Conservation (phyloP, 30 jellyfish, hydroid and myxozoan genomes). For the Cassiopea andromeda region DNA sequence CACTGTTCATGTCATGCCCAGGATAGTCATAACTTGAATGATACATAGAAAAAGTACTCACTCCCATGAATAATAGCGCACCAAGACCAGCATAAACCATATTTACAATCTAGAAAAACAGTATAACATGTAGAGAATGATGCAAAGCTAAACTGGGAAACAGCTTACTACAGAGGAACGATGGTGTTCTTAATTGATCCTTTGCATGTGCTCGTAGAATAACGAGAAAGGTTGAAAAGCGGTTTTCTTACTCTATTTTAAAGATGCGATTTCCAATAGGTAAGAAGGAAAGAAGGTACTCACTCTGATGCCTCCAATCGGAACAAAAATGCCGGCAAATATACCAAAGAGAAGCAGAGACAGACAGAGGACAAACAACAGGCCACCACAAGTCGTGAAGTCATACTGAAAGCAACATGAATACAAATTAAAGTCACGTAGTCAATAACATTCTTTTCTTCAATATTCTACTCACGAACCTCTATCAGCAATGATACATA, state of each 20-base stretch:
- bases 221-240: no score
- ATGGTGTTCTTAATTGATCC: no score
- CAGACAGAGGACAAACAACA: constrained; percentile 65
- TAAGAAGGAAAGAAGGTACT: not conserved
- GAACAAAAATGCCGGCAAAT: constrained; percentile 85
- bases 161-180: no score
- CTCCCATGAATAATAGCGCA: constrained; percentile 91
- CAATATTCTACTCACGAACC: no score
- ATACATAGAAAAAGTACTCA: constrained; percentile 29
- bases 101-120: constrained; percentile 58
- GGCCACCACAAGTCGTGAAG: constrained; percentile 88
- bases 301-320: constrained; percentile 78
- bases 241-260: no score
- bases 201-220: no score
- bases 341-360: constrained; percentile 76
- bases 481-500: no score
- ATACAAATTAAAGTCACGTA: no score
- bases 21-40: not conserved
- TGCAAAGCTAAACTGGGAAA: not conserved
- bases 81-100: constrained; percentile 87
- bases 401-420: constrained; percentile 60
- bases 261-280: no score
- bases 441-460: no score
- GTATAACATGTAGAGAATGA: not conserved
- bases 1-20: no score